Evolutionary conservation across 2,888 invertebrate genomes (phyloP).

Genomic region (Criorhina ranunculi): DNA sequence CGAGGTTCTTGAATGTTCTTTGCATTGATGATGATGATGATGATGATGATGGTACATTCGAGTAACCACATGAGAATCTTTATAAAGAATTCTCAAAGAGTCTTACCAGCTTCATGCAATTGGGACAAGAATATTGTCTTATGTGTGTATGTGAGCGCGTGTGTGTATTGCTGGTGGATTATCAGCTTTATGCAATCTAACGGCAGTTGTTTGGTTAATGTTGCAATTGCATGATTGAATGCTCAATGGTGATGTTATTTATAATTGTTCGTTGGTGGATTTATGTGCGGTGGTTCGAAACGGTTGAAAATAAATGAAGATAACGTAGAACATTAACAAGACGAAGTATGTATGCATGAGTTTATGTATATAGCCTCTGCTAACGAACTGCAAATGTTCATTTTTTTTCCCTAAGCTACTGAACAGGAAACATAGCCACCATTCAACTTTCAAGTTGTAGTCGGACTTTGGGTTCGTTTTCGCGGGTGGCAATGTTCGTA

Average conservation of each 20-base stretch:
- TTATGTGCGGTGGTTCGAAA: conserved; percentile 45
- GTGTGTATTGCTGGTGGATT: conserved; percentile 37
- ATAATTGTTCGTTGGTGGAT: conserved; percentile 53
- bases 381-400: background rate
- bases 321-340: background rate
- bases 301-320: conserved; percentile 16
- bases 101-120: conserved; percentile 44
- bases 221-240: conserved; percentile 77
- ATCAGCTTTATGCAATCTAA: conserved; percentile 75
- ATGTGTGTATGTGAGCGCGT: conserved; percentile 24
- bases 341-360: no score
- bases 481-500: no score
- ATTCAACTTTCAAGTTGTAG: no score
- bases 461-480: no score
- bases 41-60: conserved; percentile 48
- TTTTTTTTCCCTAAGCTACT: conserved; percentile 7
- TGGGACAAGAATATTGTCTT: conserved; percentile 67
- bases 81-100: conserved; percentile 45
- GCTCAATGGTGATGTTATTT: conserved; percentile 71
- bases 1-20: conserved; percentile 61
- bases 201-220: conserved; percentile 73
- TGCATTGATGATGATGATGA: conserved; percentile 37
- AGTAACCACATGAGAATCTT: conserved; percentile 62
- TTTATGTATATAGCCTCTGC: background rate
- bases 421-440: background rate